Conservation (phyloP, 1,140 invertebrate species). For the Panagrolaimus sp. region DNA sequence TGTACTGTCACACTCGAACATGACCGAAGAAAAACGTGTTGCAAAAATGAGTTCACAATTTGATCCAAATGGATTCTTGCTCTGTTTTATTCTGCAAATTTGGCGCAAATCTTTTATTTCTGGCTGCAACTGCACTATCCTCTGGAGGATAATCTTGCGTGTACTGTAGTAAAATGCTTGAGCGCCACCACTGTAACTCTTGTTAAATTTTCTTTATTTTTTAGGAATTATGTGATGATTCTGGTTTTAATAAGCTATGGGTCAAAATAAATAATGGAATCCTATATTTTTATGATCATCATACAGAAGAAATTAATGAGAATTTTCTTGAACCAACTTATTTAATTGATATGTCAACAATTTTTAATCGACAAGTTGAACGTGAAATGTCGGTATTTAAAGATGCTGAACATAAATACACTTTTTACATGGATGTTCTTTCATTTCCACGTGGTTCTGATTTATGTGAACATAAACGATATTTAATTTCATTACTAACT, state of each 20-base stretch:
- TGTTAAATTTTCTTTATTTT: not conserved
- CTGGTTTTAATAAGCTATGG: not conserved
- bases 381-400: not conserved
- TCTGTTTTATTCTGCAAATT: too few relatives aligned
- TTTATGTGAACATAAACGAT: conserved; percentile 3
- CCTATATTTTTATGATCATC: not conserved
- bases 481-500: not conserved
- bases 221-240: not conserved
- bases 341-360: conserved; percentile 6
- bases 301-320: not conserved
- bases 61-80: too few relatives aligned
- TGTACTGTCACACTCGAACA: too few relatives aligned
- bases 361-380: not conserved
- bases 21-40: too few relatives aligned
- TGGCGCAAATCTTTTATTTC: too few relatives aligned
- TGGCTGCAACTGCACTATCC: too few relatives aligned
- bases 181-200: too few relatives aligned
- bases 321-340: not conserved
- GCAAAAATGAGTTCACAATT: too few relatives aligned
- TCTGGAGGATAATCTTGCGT: too few relatives aligned
- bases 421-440: conserved; percentile 9
- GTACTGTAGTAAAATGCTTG: too few relatives aligned
- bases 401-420: not conserved
- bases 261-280: not conserved
- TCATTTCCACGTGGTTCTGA: not conserved